A percentile compares a stretch with the other conserved stretches of the same genome.
These are phyloP conservation scores for Petrocephalus sullivani DNA, from an alignment of 2,797 vertebrate genomes.

Conservation along the genomic window DNA sequence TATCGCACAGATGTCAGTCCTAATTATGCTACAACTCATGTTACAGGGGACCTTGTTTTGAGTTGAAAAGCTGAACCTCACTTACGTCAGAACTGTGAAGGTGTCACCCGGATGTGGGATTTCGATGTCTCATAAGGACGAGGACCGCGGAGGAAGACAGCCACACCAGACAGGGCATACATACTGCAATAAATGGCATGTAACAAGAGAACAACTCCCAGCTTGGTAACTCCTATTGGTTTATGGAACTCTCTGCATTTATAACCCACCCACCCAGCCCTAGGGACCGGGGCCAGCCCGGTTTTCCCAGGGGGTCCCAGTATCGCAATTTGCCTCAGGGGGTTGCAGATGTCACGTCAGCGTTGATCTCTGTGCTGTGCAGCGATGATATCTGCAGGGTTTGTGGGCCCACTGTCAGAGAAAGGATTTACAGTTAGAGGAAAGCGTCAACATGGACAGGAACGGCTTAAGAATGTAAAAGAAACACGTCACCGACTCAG, in stretches of 20 bases:
- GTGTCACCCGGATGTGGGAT: background rate
- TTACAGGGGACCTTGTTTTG: background rate
- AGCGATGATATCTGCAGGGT: background rate
- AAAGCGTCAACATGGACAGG: background rate
- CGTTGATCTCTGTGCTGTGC: background rate
- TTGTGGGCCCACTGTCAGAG: background rate
- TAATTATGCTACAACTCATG: background rate
- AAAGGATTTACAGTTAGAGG: background rate
- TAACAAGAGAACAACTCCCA: background rate
- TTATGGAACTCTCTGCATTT: background rate
- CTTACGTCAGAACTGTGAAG: background rate
- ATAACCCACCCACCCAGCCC: background rate
- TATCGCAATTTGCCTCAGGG: background rate
- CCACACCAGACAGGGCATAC: background rate
- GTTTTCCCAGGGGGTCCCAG: background rate
- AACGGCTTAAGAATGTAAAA: background rate
- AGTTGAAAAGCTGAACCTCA: background rate
- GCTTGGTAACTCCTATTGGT: background rate
- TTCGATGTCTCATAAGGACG: background rate
- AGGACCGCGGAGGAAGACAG: background rate
- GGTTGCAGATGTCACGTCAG: background rate
- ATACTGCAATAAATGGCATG: background rate
- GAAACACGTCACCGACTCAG: background rate
- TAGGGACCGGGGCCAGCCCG: background rate
- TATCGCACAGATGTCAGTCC: background rate